phyloP scores from a whole-genome alignment of 2,888 invertebrate species.

The Hofmannophila pseudospretella region DNA sequence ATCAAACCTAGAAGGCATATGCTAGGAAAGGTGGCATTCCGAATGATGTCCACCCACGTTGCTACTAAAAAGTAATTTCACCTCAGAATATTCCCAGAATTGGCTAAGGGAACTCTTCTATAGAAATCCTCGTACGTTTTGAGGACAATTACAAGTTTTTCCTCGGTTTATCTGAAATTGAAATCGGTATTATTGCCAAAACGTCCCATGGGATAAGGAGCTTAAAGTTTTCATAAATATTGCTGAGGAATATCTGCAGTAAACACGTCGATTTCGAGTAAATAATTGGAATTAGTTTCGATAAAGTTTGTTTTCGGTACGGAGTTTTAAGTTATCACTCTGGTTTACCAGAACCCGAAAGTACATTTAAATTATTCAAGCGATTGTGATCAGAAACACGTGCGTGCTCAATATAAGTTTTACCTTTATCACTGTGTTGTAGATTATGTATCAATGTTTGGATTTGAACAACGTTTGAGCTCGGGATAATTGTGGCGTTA shows the following conservation, averaged over 20 bases:
- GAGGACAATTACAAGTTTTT: conserved; percentile 49
- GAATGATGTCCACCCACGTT: conserved; percentile 13
- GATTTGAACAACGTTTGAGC: conserved; percentile 43
- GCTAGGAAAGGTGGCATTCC: too few species aligned
- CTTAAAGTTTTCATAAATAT: conserved; percentile 18
- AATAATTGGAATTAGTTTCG: conserved; percentile 3
- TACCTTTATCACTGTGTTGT: conserved; percentile 46
- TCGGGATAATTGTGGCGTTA: conserved; percentile 39
- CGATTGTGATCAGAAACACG: conserved; percentile 23
- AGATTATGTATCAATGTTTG: conserved; percentile 33
- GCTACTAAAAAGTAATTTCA: conserved; percentile 24
- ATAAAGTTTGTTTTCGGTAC: background rate
- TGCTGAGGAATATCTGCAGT: conserved; percentile 7
- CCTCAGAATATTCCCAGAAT: conserved; percentile 15
- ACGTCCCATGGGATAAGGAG: conserved; percentile 27
- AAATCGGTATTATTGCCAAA: conserved; percentile 55
- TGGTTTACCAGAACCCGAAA: too few species aligned
- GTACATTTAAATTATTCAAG: conserved; percentile 20
- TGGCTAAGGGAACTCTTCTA: conserved; percentile 4
- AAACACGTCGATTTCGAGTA: conserved; percentile 3
- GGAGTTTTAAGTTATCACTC: too few species aligned
- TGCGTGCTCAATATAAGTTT: conserved; percentile 20
- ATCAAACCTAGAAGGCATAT: too few species aligned
- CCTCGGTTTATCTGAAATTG: conserved; percentile 54
- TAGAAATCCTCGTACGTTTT: conserved; percentile 24